These are phyloP conservation scores for Pelochelys cantorii DNA, from an alignment of 2,797 vertebrate genomes.

Conservation along the genomic window DNA sequence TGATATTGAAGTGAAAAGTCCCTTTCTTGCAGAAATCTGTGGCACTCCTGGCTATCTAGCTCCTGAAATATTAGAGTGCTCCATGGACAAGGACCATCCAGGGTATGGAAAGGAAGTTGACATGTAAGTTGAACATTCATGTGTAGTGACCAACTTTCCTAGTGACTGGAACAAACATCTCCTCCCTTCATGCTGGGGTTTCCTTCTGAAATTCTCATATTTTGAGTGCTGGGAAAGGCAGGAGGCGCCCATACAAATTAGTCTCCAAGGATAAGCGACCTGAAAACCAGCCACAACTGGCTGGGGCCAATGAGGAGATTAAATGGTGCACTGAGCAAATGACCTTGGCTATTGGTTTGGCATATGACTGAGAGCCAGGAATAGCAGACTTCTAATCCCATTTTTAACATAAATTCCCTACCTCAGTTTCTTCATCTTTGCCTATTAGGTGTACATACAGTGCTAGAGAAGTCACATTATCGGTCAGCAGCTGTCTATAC, in stretches of 20 bases:
- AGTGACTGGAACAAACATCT: not conserved
- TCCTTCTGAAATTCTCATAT: accelerated
- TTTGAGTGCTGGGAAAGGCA: not conserved
- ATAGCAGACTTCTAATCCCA: not conserved
- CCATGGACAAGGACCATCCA: constrained; percentile 90
- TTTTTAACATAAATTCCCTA: not conserved
- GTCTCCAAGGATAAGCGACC: not conserved
- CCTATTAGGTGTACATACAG: not conserved
- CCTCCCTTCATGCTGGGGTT: accelerated
- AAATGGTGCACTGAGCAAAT: not conserved
- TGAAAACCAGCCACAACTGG: not conserved
- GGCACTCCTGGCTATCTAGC: constrained; percentile 97
- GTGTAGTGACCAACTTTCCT: too few relatives aligned
- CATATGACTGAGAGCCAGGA: not conserved
- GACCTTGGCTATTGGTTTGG: not conserved
- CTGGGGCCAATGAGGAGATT: not conserved
- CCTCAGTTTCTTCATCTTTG: not conserved
- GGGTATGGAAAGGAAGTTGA: constrained; percentile 94
- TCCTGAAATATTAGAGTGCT: constrained; percentile 96
- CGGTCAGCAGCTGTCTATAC: not conserved
- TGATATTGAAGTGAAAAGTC: not conserved
- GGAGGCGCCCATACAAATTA: not conserved
- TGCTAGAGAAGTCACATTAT: not conserved
- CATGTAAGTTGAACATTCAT: constrained; percentile 85
- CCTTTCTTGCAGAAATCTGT: constrained; percentile 88